Evolutionary conservation across 2,888 invertebrate genomes (phyloP).

Genomic region (Drosophila setosimentum): DNA sequence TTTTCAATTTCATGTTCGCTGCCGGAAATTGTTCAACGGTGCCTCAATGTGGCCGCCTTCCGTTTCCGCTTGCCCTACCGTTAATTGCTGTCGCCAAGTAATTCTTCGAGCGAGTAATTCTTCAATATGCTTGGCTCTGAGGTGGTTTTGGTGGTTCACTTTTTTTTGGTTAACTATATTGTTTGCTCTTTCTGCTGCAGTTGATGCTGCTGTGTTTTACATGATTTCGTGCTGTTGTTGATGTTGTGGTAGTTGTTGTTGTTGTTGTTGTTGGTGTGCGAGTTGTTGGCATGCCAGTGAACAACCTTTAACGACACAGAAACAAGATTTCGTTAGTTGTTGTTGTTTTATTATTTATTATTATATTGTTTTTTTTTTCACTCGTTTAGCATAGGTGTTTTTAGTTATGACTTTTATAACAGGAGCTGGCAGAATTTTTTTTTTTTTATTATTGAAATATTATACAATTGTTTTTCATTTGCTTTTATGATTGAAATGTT

Average conservation of each 20-base stretch:
- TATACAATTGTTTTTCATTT: constrained; percentile 47
- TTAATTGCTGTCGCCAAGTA: constrained; percentile 26
- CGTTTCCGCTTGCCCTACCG: constrained; percentile 42
- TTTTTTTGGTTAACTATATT: constrained; percentile 33
- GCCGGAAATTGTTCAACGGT: constrained; percentile 58
- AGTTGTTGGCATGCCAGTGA: constrained; percentile 84
- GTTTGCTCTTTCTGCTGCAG: constrained; percentile 24
- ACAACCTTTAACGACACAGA: constrained; percentile 88
- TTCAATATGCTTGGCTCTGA: constrained; percentile 30
- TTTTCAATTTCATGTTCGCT: constrained; percentile 51
- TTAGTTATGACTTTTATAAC: constrained; percentile 24
- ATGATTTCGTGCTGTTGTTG: constrained; percentile 60
- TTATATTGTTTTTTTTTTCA: constrained; percentile 35
- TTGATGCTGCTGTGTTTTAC: constrained; percentile 43
- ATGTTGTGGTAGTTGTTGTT: constrained; percentile 42
- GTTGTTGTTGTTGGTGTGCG: constrained; percentile 67
- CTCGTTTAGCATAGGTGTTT: constrained; percentile 31
- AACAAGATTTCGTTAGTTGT: constrained; percentile 86
- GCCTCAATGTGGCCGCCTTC: constrained; percentile 54
- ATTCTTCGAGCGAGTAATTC: constrained; percentile 12
- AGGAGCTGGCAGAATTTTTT: not conserved
- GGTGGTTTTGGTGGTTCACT: constrained; percentile 40
- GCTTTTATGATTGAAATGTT: constrained; percentile 86
- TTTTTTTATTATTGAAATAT: constrained; percentile 34
- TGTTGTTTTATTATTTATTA: constrained; percentile 39